These are phyloP conservation scores for Caretta caretta DNA, from an alignment of 2,113 vertebrate genomes.

Conservation along the genomic window DNA sequence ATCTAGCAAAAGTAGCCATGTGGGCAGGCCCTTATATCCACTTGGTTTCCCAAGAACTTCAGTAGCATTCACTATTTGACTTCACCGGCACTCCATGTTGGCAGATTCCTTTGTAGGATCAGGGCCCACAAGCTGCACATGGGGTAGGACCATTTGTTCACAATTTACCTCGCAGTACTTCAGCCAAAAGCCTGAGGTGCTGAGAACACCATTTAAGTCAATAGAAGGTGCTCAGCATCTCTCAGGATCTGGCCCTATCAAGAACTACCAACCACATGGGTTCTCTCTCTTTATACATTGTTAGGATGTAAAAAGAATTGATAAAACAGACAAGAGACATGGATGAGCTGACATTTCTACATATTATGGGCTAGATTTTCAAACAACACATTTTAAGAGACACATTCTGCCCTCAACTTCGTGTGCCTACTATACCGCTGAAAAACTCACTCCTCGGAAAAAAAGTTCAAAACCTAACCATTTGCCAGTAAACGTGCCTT, in stretches of 20 bases:
- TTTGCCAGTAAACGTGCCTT: conserved; percentile 1
- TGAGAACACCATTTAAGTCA: background rate
- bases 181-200: background rate
- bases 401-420: background rate
- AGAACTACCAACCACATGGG: background rate
- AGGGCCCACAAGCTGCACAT: background rate
- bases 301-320: background rate
- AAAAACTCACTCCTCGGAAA: background rate
- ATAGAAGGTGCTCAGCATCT: background rate
- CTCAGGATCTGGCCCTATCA: background rate
- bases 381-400: background rate
- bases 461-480: background rate
- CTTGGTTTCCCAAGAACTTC: background rate
- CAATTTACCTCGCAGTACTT: background rate
- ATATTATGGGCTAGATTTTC: background rate
- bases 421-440: conserved; percentile 26
- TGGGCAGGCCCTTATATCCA: background rate
- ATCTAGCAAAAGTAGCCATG: background rate
- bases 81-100: background rate
- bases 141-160: background rate
- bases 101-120: background rate
- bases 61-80: background rate
- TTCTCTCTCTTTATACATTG: background rate
- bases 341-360: background rate
- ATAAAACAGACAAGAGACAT: background rate